Evolutionary conservation across 2,888 invertebrate species (phyloP).

Genomic region (Ptychoptera contaminata): DNA sequence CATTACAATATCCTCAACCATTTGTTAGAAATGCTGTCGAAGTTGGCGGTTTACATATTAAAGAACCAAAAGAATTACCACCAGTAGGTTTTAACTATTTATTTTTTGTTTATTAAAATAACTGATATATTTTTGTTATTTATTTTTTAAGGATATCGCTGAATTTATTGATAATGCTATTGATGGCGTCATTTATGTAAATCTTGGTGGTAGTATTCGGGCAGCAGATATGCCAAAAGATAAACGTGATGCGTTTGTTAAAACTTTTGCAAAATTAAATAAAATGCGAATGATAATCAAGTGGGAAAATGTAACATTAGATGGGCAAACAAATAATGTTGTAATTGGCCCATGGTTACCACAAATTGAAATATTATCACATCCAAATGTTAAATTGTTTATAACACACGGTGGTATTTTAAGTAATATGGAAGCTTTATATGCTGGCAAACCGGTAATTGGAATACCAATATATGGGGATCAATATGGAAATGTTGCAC

Average conservation of each 20-base stretch:
- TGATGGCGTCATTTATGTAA: slow-evolving; percentile 30
- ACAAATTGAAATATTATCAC: slow-evolving; percentile 30
- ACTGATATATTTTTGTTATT: slow-evolving; percentile 6
- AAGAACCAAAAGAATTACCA: slow-evolving; percentile 1
- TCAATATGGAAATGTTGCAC: slow-evolving; percentile 33
- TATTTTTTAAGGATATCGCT: slow-evolving; percentile 16
- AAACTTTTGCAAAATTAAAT: slow-evolving; percentile 14
- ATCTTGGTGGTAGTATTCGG: slow-evolving; percentile 29
- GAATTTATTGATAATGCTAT: slow-evolving; percentile 25
- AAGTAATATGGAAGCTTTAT: slow-evolving; percentile 37
- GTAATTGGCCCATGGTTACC: slow-evolving; percentile 27
- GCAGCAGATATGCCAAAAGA: slow-evolving; percentile 24
- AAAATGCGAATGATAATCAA: slow-evolving; percentile 32
- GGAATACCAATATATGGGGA: slow-evolving; percentile 37
- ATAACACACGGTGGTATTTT: slow-evolving; percentile 43
- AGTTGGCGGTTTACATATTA: slow-evolving; percentile 24
- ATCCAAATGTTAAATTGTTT: slow-evolving; percentile 37
- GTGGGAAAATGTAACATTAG: slow-evolving; percentile 31
- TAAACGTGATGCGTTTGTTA: slow-evolving; percentile 22
- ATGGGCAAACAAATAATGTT: slow-evolving; percentile 27
- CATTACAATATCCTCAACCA: slow-evolving; percentile 25
- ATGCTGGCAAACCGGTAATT: slow-evolving; percentile 33
- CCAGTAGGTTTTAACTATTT: not conserved
- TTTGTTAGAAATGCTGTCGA: slow-evolving; percentile 28
- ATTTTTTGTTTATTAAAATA: slow-evolving; percentile 15